phyloP scores from a whole-genome alignment of 1,140 invertebrate species.

The Amyelois transitella region DNA sequence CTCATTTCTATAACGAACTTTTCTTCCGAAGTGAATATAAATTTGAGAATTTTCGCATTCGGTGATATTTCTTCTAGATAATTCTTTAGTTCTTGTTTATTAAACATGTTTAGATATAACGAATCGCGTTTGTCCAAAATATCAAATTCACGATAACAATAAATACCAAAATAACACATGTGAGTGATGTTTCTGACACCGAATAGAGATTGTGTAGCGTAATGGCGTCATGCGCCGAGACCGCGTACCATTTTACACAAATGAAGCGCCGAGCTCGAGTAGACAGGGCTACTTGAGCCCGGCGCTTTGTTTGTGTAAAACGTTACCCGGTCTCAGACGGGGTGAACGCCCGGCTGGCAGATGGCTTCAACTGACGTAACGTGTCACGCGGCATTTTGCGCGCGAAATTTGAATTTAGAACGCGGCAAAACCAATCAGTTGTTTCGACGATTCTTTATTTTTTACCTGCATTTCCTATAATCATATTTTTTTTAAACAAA shows the following conservation, averaged over 20 bases:
- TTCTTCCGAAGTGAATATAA: conserved; percentile 17
- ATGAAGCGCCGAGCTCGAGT: neutral
- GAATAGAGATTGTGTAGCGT: neutral
- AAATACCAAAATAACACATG: conserved; percentile 1
- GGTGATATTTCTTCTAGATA: conserved; percentile 19
- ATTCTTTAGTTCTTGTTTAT: conserved; percentile 13
- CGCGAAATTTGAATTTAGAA: neutral
- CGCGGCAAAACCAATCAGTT: neutral
- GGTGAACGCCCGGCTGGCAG: neutral
- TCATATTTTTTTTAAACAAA: neutral
- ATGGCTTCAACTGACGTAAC: neutral
- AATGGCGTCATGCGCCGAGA: conserved; percentile 3
- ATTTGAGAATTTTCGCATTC: conserved; percentile 11
- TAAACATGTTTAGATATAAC: conserved; percentile 8
- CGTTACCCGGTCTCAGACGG: too few relatives aligned
- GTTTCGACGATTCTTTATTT: too few relatives aligned
- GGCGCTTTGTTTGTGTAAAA: too few relatives aligned
- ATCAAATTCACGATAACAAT: too few relatives aligned
- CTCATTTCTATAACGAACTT: conserved; percentile 16
- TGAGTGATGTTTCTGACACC: conserved; percentile 2
- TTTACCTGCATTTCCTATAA: neutral
- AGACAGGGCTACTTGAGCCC: too few relatives aligned
- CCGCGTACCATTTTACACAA: conserved; percentile 7
- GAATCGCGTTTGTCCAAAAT: neutral
- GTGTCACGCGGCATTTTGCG: neutral